Conservation (phyloP, 2,888 invertebrate genomes). For the Tromatobia lineatoria region DNA sequence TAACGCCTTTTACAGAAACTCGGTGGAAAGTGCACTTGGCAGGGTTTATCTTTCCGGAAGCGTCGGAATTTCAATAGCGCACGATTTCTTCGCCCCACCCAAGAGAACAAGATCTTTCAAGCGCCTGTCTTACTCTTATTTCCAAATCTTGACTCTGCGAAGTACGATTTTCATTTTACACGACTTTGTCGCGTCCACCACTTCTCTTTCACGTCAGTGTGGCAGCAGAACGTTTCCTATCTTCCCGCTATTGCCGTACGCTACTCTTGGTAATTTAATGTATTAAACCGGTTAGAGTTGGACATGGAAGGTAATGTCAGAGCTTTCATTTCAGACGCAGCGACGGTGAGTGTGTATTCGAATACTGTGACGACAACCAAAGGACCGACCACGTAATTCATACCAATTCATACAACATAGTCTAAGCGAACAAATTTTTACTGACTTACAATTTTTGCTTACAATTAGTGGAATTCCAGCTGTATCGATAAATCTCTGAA, state of each 20-base stretch:
- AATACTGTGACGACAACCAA: background rate
- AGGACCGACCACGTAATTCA: background rate
- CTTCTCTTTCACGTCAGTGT: background rate
- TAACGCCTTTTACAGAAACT: conserved; percentile 78
- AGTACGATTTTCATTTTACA: conserved; percentile 6
- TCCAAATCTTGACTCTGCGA: conserved; percentile 15
- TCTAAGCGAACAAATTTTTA: background rate
- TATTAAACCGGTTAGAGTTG: background rate
- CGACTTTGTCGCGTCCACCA: background rate
- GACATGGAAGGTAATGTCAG: background rate
- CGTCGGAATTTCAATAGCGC: conserved; percentile 71
- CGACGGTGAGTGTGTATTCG: background rate
- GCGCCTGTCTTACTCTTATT: conserved; percentile 35
- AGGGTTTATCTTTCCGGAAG: conserved; percentile 74
- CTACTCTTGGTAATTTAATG: conserved; percentile 42
- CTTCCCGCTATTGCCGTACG: conserved; percentile 10
- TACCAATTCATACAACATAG: background rate
- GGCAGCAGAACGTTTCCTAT: conserved; percentile 6
- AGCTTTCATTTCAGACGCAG: background rate
- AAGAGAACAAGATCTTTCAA: conserved; percentile 25
- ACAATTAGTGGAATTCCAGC: too few species aligned
- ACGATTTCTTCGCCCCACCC: conserved; percentile 67
- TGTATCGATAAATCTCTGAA: too few species aligned
- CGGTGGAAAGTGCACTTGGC: conserved; percentile 71
- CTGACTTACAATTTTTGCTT: too few species aligned